Evolutionary conservation across 2,797 vertebrate species (phyloP).

Genomic region (Sphenopsis melanotis): DNA sequence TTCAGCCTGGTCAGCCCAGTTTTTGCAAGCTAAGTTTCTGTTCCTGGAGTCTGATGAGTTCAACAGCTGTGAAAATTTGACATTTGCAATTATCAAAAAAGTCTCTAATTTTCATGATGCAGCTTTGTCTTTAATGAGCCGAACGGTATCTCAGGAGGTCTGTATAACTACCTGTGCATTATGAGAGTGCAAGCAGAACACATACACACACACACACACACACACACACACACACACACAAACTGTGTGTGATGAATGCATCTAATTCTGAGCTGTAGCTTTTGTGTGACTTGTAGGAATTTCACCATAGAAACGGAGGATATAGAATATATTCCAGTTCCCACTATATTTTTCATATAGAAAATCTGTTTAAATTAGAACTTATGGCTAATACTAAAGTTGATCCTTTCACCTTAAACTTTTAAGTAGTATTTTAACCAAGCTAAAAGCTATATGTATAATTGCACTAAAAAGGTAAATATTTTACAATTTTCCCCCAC

Average conservation of each 20-base stretch:
- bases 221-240: no score
- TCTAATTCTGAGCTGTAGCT: background rate
- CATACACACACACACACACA: background rate
- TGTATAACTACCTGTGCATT: background rate
- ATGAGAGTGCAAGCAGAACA: background rate
- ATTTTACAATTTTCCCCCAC: background rate
- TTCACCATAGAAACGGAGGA: background rate
- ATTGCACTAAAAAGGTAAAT: background rate
- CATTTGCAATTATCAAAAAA: background rate
- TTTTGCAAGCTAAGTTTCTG: background rate
- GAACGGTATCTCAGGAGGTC: background rate
- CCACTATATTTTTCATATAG: background rate
- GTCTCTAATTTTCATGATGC: background rate
- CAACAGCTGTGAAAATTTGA: background rate
- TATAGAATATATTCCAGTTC: background rate
- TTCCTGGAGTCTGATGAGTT: background rate
- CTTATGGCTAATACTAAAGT: background rate
- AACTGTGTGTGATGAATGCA: background rate
- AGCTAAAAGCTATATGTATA: background rate
- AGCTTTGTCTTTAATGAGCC: background rate
- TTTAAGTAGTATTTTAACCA: background rate
- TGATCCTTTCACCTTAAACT: background rate
- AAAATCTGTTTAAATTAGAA: background rate
- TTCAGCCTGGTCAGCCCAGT: background rate
- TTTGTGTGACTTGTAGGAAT: background rate